A percentile compares a stretch with the other conserved stretches of the same genome.
Conservation (phyloP, 2,888 invertebrate genomes). For the Cerastis leucographa region DNA sequence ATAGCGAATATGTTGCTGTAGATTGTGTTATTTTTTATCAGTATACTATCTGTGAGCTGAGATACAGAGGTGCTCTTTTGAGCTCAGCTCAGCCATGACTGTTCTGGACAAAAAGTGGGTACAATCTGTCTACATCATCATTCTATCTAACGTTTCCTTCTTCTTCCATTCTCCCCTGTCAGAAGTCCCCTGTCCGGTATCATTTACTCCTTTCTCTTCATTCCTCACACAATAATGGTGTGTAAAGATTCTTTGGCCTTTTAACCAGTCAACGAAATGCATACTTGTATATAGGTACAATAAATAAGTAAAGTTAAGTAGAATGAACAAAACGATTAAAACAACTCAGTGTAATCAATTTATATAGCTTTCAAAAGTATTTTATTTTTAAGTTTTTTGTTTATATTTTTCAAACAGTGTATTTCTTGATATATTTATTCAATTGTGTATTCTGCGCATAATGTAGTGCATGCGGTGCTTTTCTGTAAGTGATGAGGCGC, state of each 20-base stretch:
- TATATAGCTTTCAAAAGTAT: too few relatives aligned
- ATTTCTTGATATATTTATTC: too few relatives aligned
- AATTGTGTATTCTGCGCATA: too few relatives aligned
- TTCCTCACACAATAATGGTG: neutral
- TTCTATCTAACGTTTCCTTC: neutral
- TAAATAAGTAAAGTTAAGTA: neutral
- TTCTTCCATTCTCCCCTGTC: neutral
- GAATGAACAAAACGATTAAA: neutral
- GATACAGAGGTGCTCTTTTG: neutral
- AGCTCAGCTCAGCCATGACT: neutral
- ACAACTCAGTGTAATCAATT: too few relatives aligned
- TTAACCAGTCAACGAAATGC: neutral
- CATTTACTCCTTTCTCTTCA: neutral
- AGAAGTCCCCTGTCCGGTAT: neutral
- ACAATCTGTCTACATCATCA: neutral
- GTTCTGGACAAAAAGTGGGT: neutral
- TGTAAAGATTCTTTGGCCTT: neutral
- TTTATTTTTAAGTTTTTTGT: too few relatives aligned
- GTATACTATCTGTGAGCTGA: neutral
- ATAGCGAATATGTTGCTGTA: slow-evolving; percentile 11
- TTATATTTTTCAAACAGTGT: too few relatives aligned
- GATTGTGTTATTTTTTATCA: neutral
- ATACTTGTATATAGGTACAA: too few relatives aligned
- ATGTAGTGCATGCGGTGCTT: too few relatives aligned
- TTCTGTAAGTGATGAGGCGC: too few relatives aligned